Percentiles rank a stretch among this genome's conserved stretches.
Conservation (phyloP, 2,888 invertebrate genomes). For the Odontocolon sp. region DNA sequence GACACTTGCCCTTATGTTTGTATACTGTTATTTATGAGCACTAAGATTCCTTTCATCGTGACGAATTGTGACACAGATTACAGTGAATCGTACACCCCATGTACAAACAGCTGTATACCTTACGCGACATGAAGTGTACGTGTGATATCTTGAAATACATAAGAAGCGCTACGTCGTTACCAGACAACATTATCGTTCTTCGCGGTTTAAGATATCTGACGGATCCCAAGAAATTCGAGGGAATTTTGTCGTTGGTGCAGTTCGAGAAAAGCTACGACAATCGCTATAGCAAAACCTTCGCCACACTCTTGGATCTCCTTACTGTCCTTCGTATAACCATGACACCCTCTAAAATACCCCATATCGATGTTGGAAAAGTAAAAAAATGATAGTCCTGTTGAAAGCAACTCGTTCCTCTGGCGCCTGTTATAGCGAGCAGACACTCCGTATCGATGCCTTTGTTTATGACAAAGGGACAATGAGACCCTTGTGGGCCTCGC, state of each 20-base stretch:
- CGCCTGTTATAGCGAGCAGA: too few relatives aligned
- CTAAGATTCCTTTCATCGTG: slow-evolving; percentile 19
- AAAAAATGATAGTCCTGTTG: too few relatives aligned
- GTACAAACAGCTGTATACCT: neutral
- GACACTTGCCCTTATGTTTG: neutral
- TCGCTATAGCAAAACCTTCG: too few relatives aligned
- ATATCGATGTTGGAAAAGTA: too few relatives aligned
- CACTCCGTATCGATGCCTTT: too few relatives aligned
- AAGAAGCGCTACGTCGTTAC: slow-evolving; percentile 27
- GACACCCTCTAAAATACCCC: too few relatives aligned
- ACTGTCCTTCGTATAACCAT: too few relatives aligned
- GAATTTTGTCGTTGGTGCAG: slow-evolving; percentile 7
- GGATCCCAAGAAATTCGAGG: slow-evolving; percentile 21
- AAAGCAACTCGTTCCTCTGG: too few relatives aligned
- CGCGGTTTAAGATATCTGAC: slow-evolving; percentile 36
- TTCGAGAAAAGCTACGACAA: too few relatives aligned
- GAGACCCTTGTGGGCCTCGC: too few relatives aligned
- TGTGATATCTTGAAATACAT: neutral
- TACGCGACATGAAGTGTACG: slow-evolving; percentile 1
- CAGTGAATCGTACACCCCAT: neutral
- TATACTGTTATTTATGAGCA: slow-evolving; percentile 7
- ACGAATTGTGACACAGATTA: neutral
- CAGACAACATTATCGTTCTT: slow-evolving; percentile 16
- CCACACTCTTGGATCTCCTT: too few relatives aligned
- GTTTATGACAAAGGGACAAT: too few relatives aligned